A percentile compares a stretch with the other conserved stretches of the same genome.
These are phyloP conservation scores for Allobates femoralis DNA, from an alignment of 2,797 vertebrate species.

Conservation along the genomic window DNA sequence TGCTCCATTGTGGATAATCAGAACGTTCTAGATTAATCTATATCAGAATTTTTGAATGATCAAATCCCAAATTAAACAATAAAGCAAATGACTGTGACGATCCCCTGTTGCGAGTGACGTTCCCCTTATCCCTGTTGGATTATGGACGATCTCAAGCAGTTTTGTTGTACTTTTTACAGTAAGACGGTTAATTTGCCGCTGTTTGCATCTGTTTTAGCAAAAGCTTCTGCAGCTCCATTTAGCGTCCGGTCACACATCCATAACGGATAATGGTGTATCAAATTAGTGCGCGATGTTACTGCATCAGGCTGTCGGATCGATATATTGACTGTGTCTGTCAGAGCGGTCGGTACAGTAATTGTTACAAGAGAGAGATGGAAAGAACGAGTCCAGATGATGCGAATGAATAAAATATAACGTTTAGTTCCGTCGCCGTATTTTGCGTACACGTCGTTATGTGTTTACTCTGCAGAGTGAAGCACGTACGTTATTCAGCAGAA, in stretches of 20 bases:
- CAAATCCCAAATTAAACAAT: background rate
- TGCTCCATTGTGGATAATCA: background rate
- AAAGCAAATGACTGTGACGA: no score
- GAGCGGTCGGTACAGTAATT: conserved; percentile 78
- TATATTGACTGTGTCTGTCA: conserved; percentile 90
- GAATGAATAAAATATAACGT: conserved; percentile 75
- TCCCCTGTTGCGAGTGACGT: no score
- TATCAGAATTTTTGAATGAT: background rate
- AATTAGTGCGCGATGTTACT: conserved; percentile 76
- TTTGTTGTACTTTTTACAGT: background rate
- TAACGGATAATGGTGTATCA: conserved; percentile 75
- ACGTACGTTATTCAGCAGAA: conserved; percentile 76
- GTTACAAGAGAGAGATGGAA: conserved; percentile 81
- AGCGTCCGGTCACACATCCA: conserved; percentile 58
- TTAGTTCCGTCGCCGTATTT: conserved; percentile 70
- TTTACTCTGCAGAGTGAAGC: conserved; percentile 77
- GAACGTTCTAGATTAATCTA: background rate
- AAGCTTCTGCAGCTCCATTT: conserved; percentile 63
- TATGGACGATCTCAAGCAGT: background rate
- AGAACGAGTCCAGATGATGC: conserved; percentile 78
- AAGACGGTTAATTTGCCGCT: conserved; percentile 45
- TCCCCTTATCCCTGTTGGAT: no score
- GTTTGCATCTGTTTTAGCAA: conserved; percentile 59
- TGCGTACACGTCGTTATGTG: conserved; percentile 72
- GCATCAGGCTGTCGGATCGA: conserved; percentile 79